Evolutionary conservation across 2,113 vertebrate genomes (phyloP).

Genomic region (Muscicapa adusta): DNA sequence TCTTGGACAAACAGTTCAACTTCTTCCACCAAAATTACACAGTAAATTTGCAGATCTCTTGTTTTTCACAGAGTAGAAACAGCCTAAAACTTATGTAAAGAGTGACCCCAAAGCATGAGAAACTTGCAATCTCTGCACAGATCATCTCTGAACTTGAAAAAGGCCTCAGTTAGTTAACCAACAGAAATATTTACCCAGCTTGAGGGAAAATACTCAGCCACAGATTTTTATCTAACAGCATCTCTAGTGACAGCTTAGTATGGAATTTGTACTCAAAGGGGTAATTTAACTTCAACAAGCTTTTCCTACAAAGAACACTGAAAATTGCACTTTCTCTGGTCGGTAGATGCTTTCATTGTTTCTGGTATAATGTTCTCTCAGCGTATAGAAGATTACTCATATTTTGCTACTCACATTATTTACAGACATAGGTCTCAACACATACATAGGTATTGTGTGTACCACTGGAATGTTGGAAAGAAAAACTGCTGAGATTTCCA

Average conservation of each 20-base stretch:
- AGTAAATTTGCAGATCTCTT: neutral
- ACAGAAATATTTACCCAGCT: slow-evolving; percentile 35
- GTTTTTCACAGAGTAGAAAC: neutral
- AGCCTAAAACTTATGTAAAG: neutral
- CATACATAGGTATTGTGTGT: neutral
- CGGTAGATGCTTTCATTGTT: neutral
- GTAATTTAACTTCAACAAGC: neutral
- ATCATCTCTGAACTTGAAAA: neutral
- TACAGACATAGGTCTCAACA: neutral
- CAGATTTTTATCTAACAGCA: slow-evolving; percentile 33
- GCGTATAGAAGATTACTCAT: neutral
- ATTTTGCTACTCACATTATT: neutral
- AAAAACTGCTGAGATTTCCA: slow-evolving; percentile 10
- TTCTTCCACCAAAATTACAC: neutral
- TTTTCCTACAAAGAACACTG: neutral
- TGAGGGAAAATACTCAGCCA: neutral
- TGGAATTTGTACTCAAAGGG: neutral
- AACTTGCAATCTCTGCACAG: neutral
- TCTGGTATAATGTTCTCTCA: neutral
- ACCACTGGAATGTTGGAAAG: neutral
- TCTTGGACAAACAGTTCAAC: neutral
- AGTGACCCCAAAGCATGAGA: slow-evolving; percentile 25
- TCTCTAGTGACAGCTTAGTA: neutral
- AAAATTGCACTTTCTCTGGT: neutral
- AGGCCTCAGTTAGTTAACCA: neutral